Conservation (phyloP, 2,797 vertebrate genomes). For the Acrossocheilus fasciatus region DNA sequence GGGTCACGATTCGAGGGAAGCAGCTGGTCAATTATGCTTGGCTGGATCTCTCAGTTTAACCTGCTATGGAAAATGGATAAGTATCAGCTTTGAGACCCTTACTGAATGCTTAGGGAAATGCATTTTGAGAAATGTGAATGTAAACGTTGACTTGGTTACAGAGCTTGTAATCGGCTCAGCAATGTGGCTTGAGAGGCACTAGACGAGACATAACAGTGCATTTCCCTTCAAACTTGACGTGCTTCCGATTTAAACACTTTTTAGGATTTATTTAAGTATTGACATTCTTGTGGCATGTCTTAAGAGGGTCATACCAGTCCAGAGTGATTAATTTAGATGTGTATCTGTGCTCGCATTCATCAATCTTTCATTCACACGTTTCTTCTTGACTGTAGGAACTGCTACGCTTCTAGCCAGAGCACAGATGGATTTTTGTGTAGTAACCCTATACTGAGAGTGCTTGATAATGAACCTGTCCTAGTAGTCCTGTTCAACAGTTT, state of each 20-base stretch:
- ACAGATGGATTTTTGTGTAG: constrained; percentile 32
- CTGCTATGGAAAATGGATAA: constrained; percentile 50
- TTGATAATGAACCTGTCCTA: constrained; percentile 62
- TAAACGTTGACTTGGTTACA: constrained; percentile 65
- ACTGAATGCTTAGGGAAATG: constrained; percentile 66
- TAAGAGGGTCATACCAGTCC: constrained; percentile 63
- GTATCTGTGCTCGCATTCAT: background rate
- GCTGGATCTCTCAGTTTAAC: constrained; percentile 32
- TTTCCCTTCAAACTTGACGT: constrained; percentile 56
- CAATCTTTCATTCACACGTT: background rate
- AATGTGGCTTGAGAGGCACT: constrained; percentile 37
- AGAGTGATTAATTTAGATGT: constrained; percentile 24
- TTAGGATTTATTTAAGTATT: constrained; percentile 61
- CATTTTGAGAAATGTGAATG: constrained; percentile 58
- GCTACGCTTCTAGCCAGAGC: background rate
- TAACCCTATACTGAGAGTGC: constrained; percentile 50
- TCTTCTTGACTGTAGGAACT: background rate
- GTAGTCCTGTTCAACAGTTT: constrained; percentile 42
- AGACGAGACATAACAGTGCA: constrained; percentile 65
- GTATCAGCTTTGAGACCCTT: constrained; percentile 56
- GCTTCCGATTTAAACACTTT: constrained; percentile 54
- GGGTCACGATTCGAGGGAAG: constrained; percentile 5
- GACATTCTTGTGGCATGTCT: constrained; percentile 65
- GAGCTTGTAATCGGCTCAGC: constrained; percentile 47
- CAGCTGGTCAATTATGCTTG: constrained; percentile 42